phyloP scores from a whole-genome alignment of 2,797 vertebrate species.

The Chiropotes sagulatus region DNA sequence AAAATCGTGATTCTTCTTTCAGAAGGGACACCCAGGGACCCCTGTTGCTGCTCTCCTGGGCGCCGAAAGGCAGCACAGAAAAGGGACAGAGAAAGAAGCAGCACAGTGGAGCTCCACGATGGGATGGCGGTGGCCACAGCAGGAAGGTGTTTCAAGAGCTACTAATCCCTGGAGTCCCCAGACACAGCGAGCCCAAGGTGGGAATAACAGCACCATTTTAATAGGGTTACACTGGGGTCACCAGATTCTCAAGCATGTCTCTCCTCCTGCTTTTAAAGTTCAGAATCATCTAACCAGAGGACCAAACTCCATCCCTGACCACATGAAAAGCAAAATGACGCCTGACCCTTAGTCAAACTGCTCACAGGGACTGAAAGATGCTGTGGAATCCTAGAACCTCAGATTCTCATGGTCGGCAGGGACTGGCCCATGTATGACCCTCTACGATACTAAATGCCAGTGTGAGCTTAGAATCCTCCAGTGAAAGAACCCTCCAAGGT shows the following conservation, averaged over 20 bases:
- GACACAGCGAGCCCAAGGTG: background rate
- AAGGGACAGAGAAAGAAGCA: background rate
- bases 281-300: slow-evolving; percentile 49
- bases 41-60: background rate
- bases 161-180: background rate
- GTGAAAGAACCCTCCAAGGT: background rate
- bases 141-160: background rate
- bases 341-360: slow-evolving; percentile 8
- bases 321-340: slow-evolving; percentile 52
- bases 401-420: background rate
- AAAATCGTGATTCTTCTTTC: background rate
- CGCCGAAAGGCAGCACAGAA: background rate
- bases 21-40: background rate
- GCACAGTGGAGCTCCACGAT: background rate
- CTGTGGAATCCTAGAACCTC: background rate
- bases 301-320: background rate
- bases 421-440: background rate
- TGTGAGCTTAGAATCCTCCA: background rate
- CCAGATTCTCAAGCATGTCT: background rate
- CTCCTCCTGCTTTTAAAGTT: slow-evolving; percentile 26
- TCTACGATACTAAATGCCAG: background rate
- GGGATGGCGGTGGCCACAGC: background rate
- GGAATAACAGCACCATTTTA: background rate
- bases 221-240: background rate
- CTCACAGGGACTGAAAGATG: background rate